Evolutionary conservation across 2,113 vertebrate genomes (phyloP).

Genomic region (Ictalurus punctatus): DNA sequence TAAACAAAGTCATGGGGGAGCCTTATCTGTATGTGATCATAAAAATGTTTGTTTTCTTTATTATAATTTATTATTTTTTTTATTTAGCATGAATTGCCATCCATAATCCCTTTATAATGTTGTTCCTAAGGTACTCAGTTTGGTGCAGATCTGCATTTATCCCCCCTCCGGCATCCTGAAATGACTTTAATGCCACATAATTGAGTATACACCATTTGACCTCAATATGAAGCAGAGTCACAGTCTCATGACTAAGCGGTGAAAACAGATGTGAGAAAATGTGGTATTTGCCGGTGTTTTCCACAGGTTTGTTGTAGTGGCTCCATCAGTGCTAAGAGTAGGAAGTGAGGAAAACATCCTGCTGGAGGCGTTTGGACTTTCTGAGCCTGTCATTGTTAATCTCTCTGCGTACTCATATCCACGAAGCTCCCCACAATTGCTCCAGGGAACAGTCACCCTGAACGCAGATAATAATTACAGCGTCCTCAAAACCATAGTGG

Average conservation of each 20-base stretch:
- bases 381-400: background rate
- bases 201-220: background rate
- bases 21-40: background rate
- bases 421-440: too few relatives aligned
- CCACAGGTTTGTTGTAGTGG: background rate
- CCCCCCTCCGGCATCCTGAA: too few relatives aligned
- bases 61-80: too few relatives aligned
- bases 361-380: constrained; percentile 7
- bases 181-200: background rate
- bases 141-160: background rate
- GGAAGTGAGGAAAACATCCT: background rate
- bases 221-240: background rate
- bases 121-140: too few relatives aligned
- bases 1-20: background rate
- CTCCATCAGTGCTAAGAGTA: background rate
- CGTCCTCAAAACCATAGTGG: background rate
- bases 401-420: background rate
- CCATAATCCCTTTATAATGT: background rate
- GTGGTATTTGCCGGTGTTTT: background rate
- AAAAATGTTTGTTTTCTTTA: background rate
- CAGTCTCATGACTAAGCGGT: background rate
- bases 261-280: background rate
- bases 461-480: background rate
- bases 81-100: too few relatives aligned
- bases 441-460: background rate